Base-by-base conservation (phyloP, 2,113 vertebrate species). In the Drymodes brunneopygia region DNA sequence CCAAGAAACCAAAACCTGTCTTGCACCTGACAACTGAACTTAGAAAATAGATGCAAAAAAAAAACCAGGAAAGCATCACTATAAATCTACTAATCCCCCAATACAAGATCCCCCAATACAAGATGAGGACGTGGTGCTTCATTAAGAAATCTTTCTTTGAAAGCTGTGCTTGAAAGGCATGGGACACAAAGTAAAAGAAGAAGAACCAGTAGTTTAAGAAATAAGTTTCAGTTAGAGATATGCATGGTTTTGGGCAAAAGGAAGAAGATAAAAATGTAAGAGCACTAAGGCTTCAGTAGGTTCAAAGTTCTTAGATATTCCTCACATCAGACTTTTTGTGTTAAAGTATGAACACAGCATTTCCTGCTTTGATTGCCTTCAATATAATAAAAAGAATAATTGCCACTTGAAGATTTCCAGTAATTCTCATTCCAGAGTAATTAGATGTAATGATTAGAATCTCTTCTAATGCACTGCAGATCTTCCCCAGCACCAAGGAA, bases 351-450 rank as follows among this genome's bases (percentile, higher is more conserved):
- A 94, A 71, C 42, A 22, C 0, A 3, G 11, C 36, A 45, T 65
- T 83, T 83, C 82, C 88, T 47, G 12, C 53, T 84, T 86, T 95
- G 88, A 88, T 85, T 78, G 50, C 62, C 21, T 86, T 54, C 58
- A 61, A 93, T 73, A 89, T 53, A 86, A 50, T 73, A 58, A 75
- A 92, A 95, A 66, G 57, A 91, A 70, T 88, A 88, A 95, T 86
- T 94, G 56, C 51, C 64, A 88, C 77, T 86, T 62, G 45, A 90
- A 71, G 44, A 93, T 54, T 90, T 84, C 66, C 64, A 79, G 77
- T 75, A 92, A 75, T 77, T 80, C 77, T 82, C 51, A 61, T 79
- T 77, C 67, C 58, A 67, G 40, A 61, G 47, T 90, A 92, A 92
- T 93, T 80, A 95, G 86, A 78, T 80, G 48, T 19, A 93, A 60